Evolutionary conservation across 1,140 invertebrate genomes (phyloP).

Genomic region (Drosophila parabipectinata): DNA sequence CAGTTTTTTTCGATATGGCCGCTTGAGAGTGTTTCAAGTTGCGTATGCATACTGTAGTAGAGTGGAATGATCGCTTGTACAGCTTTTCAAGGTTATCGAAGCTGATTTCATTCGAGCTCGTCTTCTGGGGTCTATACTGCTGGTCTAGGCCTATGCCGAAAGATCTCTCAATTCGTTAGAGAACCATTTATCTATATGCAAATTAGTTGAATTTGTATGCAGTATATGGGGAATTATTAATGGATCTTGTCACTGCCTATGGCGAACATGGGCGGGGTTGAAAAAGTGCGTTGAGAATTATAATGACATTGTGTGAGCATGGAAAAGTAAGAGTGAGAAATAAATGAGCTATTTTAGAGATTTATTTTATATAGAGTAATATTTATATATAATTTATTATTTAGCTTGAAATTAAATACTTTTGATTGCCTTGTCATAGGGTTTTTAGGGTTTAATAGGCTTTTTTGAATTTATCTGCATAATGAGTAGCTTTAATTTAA

Average conservation of each 20-base stretch:
- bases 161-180: conserved; percentile 6
- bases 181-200: conserved; percentile 32
- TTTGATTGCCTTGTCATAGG: conserved; percentile 29
- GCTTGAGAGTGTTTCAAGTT: conserved; percentile 1
- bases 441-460: conserved; percentile 55
- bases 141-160: conserved; percentile 27
- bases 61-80: conserved; percentile 81
- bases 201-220: conserved; percentile 39
- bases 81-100: conserved; percentile 75
- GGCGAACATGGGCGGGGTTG: background rate
- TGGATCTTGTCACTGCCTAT: conserved; percentile 9
- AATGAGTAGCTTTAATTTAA: conserved; percentile 53
- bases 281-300: background rate
- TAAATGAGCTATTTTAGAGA: background rate
- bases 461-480: conserved; percentile 64
- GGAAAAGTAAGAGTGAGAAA: conserved; percentile 20
- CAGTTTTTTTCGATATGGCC: conserved; percentile 25
- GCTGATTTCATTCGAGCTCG: conserved; percentile 11
- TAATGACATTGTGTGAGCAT: background rate
- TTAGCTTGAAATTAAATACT: conserved; percentile 56
- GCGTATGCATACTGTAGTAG: conserved; percentile 68
- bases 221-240: conserved; percentile 35
- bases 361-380: conserved; percentile 17
- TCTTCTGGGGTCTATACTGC: conserved; percentile 24
- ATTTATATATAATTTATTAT: conserved; percentile 53